phyloP scores from a whole-genome alignment of 2,797 vertebrate species.

The Ptychadena robeensis region DNA sequence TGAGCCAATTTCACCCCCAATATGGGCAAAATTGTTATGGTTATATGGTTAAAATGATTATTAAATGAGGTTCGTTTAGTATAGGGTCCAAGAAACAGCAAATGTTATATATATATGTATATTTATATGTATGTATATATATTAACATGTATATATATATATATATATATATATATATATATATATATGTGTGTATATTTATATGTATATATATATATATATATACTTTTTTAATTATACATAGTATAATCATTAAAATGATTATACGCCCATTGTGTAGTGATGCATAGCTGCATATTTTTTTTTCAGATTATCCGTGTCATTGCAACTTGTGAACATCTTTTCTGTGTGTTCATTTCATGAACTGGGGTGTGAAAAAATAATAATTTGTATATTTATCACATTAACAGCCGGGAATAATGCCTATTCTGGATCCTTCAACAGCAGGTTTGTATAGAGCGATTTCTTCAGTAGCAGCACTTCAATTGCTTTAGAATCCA shows the following conservation, averaged over 20 bases:
- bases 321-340: conserved; percentile 1
- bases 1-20: too few species aligned
- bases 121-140: too few species aligned
- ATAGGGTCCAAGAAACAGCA: too few species aligned
- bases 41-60: too few species aligned
- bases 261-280: not conserved
- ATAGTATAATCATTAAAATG: not conserved
- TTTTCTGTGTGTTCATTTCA: not conserved
- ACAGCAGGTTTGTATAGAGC: not conserved
- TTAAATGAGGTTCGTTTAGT: too few species aligned
- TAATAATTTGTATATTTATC: conserved; percentile 3
- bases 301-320: not conserved
- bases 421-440: not conserved
- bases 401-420: not conserved
- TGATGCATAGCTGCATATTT: not conserved
- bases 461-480: not conserved
- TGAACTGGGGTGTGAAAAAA: not conserved
- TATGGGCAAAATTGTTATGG: too few species aligned
- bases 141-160: too few species aligned
- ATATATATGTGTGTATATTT: too few species aligned
- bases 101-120: too few species aligned
- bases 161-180: too few species aligned
- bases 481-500: not conserved
- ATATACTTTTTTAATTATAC: too few species aligned
- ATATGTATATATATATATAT: too few species aligned